Base-by-base conservation (phyloP, 1,140 invertebrate species). In the Drosophila seguyi region DNA sequence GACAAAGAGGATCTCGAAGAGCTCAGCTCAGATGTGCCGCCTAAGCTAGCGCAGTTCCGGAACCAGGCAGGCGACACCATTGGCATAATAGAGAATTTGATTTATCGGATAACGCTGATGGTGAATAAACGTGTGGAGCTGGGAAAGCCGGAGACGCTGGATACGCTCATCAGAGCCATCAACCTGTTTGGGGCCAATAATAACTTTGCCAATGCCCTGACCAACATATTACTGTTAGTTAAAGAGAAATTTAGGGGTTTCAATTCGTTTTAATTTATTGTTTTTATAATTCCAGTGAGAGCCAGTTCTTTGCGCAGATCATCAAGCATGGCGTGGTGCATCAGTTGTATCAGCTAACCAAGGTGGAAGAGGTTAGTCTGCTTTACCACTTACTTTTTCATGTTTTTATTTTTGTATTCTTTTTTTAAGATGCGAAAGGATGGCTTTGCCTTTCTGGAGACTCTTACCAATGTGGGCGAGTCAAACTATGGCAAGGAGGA, bases 401-500 rank as follows among this genome's bases (percentile, higher is more conserved):
- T 31, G 10, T 18, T 13, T 6, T n/a, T 14, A 13, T 22, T 7
- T 11, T 39, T 0, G 22, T 5, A 16, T 4, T 2, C 18, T 29
- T 68, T 62, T 25, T 67, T 59, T 11, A 20, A 93, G 92, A 78
- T 90, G 71, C 75, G 84, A 22, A 84, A 83, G 45, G 90, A 91
- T 58, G 88, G 91, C 27, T 85, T 88, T 50, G 78, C 85, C 2
- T 92, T 93, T 18, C 56, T 93, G 16, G 87, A 93, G 44, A 91
- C 84, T 0, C 78, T 93, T 0, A 92, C 85, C n/a, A 90, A 84
- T 52, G 91, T 93, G 5, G 92, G 91, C 2, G 92, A 93, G 71
- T 90, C 87, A 0, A 92, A 93, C 52, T 93, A 93, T 50, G 92
- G 92, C 45, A 91, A 91, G 48, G 92, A 90, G 41, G 91, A 93